Conservation (phyloP, 2,888 invertebrate species). For the Ectropis crepuscularia region DNA sequence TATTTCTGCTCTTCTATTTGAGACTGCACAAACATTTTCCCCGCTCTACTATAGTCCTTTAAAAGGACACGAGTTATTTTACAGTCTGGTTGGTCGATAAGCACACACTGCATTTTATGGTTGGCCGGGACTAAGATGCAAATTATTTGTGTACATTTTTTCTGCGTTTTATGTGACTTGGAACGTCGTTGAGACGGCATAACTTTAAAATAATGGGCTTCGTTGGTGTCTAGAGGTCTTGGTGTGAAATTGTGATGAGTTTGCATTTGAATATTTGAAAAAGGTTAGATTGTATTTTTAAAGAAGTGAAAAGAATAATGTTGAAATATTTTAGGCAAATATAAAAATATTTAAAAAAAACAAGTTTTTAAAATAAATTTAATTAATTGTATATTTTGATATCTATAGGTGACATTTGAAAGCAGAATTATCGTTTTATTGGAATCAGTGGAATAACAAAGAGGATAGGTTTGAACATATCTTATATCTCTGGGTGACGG, state of each 20-base stretch:
- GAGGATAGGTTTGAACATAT: too few species aligned
- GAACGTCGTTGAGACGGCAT: constrained; percentile 24
- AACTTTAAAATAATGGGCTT: constrained; percentile 22
- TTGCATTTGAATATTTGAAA: constrained; percentile 9
- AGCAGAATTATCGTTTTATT: too few species aligned
- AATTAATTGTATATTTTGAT: too few species aligned
- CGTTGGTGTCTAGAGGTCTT: constrained; percentile 9
- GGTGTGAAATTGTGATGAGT: constrained; percentile 9
- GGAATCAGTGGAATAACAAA: too few species aligned
- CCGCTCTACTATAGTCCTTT: constrained; percentile 9
- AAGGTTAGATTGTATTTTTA: background rate
- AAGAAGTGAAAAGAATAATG: background rate
- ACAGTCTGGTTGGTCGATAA: constrained; percentile 25
- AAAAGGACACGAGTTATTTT: constrained; percentile 25
- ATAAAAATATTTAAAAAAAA: too few species aligned
- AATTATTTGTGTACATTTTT: constrained; percentile 30
- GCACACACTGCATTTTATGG: constrained; percentile 31
- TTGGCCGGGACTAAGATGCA: constrained; percentile 23
- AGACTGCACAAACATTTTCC: background rate
- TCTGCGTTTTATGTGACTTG: constrained; percentile 28
- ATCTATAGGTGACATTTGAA: too few species aligned
- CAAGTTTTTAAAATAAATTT: too few species aligned
- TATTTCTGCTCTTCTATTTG: background rate
- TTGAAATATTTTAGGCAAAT: background rate
- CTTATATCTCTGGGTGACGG: too few species aligned